Conservation (phyloP, 2,797 vertebrate species). For the Anguilla anguilla region DNA sequence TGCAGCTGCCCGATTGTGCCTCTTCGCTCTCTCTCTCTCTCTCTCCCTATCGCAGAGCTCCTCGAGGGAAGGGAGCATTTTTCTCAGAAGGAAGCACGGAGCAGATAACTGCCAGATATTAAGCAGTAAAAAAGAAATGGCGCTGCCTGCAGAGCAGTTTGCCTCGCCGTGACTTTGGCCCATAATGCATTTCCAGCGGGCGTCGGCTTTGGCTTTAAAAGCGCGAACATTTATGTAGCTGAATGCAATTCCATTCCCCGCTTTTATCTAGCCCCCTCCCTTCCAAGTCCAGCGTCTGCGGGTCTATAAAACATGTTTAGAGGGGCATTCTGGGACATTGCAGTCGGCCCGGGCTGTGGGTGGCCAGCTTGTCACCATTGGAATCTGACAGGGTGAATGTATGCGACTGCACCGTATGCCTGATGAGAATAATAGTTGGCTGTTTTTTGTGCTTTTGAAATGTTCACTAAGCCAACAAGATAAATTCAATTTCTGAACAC, state of each 20-base stretch:
- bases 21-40: not conserved
- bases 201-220: constrained; percentile 1
- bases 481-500: too few relatives aligned
- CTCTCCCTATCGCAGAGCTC: not conserved
- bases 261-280: not conserved
- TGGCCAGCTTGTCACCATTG: constrained; percentile 4
- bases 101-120: constrained; percentile 45
- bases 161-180: not conserved
- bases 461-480: too few relatives aligned
- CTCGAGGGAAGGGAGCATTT: constrained; percentile 31
- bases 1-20: constrained; percentile 41
- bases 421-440: constrained; percentile 4
- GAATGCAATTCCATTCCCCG: not conserved
- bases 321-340: not conserved
- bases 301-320: not conserved
- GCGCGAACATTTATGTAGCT: not conserved
- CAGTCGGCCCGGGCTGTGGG: not conserved
- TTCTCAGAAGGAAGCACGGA: constrained; percentile 18
- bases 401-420: not conserved
- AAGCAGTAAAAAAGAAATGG: constrained; percentile 45
- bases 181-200: not conserved
- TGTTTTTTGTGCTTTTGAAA: not conserved
- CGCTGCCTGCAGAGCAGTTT: not conserved
- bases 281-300: not conserved
- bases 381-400: not conserved